These are phyloP conservation scores for Drosophila gaucha DNA, from an alignment of 2,888 invertebrate genomes.

Conservation along the genomic window DNA sequence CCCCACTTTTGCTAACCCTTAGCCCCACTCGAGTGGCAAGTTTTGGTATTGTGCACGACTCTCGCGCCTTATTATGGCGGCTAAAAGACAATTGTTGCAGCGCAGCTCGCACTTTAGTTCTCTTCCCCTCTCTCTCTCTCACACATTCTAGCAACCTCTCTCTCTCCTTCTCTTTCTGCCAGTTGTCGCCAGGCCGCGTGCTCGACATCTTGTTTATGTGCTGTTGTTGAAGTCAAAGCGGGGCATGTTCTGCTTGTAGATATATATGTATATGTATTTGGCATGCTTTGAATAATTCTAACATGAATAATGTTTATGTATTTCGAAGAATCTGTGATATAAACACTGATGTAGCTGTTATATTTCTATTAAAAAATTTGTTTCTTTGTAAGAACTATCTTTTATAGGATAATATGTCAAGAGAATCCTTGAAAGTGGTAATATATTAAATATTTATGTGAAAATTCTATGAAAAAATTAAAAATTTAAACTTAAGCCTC, in stretches of 20 bases:
- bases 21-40: constrained; percentile 14
- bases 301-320: background rate
- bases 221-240: constrained; percentile 2
- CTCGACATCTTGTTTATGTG: constrained; percentile 21
- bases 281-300: constrained; percentile 7
- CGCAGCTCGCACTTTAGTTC: background rate
- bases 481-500: too few species aligned
- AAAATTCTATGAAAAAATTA: too few species aligned
- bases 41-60: constrained; percentile 1
- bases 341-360: background rate
- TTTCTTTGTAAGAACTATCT: too few species aligned
- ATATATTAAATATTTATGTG: too few species aligned
- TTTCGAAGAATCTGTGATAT: background rate
- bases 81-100: constrained; percentile 47
- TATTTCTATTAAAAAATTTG: background rate
- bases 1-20: background rate
- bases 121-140: background rate
- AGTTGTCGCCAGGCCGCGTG: constrained; percentile 3
- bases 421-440: too few species aligned
- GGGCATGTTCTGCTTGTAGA: background rate
- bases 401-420: too few species aligned
- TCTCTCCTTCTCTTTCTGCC: background rate
- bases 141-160: background rate
- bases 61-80: constrained; percentile 41
- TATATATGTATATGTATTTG: background rate